Percentiles rank a stretch among this genome's conserved stretches.
Conservation (phyloP, 1,140 invertebrate genomes). For the Venturia canescens region DNA sequence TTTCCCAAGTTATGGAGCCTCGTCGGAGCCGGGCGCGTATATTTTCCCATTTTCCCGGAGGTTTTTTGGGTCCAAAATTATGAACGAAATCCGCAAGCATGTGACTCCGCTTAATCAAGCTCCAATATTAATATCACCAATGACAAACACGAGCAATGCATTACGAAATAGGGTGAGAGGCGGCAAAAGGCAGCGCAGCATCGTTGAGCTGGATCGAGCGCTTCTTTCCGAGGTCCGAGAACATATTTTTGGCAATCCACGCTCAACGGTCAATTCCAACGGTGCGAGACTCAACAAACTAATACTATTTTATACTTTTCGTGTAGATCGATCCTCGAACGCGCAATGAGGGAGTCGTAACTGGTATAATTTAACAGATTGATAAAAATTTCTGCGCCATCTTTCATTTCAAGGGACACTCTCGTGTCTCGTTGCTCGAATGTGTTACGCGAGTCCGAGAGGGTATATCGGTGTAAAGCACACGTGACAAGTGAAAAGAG, state of each 20-base stretch:
- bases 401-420: neutral
- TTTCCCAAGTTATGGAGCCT: too few species aligned
- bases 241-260: constrained; percentile 43
- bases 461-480: neutral
- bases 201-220: constrained; percentile 35
- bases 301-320: neutral
- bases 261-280: constrained; percentile 7
- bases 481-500: constrained; percentile 19
- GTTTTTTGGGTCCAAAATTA: neutral
- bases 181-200: constrained; percentile 10
- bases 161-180: constrained; percentile 49
- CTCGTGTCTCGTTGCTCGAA: neutral
- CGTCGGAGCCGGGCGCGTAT: neutral
- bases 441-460: neutral
- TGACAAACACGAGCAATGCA: constrained; percentile 36
- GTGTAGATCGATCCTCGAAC: neutral
- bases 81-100: constrained; percentile 57
- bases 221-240: constrained; percentile 55
- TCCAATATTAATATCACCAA: constrained; percentile 74
- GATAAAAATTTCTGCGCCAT: neutral
- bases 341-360: neutral
- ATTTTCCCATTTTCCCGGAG: neutral
- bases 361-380: neutral
- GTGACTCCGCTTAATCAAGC: constrained; percentile 72
- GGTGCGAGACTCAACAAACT: neutral